Evolutionary conservation across 1,140 invertebrate genomes (phyloP).

Genomic region (Aleiodes sp.): DNA sequence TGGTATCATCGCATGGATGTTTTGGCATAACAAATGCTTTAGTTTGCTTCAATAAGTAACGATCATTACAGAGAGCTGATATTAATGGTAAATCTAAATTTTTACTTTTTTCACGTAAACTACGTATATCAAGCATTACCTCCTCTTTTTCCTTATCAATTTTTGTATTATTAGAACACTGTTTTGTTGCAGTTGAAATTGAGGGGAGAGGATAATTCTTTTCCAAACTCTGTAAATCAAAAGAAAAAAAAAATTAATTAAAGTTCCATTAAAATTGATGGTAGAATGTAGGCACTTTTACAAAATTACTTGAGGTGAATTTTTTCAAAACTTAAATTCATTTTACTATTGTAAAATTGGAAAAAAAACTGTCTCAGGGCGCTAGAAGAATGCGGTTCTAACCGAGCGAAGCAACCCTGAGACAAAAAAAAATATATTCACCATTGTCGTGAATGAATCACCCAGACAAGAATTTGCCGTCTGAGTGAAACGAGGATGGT

Average conservation of each 20-base stretch:
- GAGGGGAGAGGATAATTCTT: conserved; percentile 60
- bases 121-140: conserved; percentile 78
- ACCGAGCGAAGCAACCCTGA: too few relatives aligned
- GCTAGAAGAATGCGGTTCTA: too few relatives aligned
- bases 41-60: conserved; percentile 84
- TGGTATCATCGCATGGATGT: conserved; percentile 59
- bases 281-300: too few relatives aligned
- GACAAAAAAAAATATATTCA: too few relatives aligned
- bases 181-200: conserved; percentile 33
- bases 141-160: conserved; percentile 52
- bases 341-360: too few relatives aligned
- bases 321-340: too few relatives aligned
- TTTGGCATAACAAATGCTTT: conserved; percentile 82
- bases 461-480: too few relatives aligned
- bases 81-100: conserved; percentile 89
- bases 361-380: too few relatives aligned
- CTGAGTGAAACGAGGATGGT: too few relatives aligned
- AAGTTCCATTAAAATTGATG: neutral
- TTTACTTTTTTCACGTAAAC: conserved; percentile 85
- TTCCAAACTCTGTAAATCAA: conserved; percentile 54
- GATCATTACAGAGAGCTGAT: conserved; percentile 88
- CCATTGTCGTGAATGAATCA: too few relatives aligned
- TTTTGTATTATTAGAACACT: conserved; percentile 25
- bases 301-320: too few relatives aligned
- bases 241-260: conserved; percentile 12